Evolutionary conservation across 2,888 invertebrate species (phyloP).

Genomic region (Synergus laeviventris): DNA sequence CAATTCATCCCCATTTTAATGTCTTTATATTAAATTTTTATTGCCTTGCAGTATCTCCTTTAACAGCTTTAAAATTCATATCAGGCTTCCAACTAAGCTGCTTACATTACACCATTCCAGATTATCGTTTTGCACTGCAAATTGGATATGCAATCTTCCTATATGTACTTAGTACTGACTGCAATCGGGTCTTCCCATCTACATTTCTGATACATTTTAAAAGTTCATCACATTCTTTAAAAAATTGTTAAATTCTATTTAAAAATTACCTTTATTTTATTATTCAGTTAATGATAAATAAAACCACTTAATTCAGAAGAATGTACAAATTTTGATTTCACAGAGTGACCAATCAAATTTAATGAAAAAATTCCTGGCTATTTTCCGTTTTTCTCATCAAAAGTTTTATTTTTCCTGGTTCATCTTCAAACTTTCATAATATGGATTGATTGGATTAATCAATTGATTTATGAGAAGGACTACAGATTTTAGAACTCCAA

Average conservation of each 20-base stretch:
- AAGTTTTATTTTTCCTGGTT: too few species aligned
- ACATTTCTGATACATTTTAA: not conserved
- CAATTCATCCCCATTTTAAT: not conserved
- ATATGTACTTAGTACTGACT: constrained; percentile 41
- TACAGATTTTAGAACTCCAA: too few species aligned
- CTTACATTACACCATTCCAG: constrained; percentile 48
- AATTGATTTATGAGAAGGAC: too few species aligned
- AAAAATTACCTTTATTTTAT: too few species aligned
- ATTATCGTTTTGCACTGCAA: constrained; percentile 53
- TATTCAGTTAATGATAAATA: too few species aligned
- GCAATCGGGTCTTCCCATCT: not conserved
- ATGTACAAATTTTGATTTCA: too few species aligned
- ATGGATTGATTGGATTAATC: too few species aligned
- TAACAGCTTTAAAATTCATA: constrained; percentile 34
- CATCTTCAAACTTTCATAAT: too few species aligned
- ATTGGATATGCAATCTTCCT: constrained; percentile 61
- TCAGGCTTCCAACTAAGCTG: constrained; percentile 43
- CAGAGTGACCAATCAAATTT: too few species aligned
- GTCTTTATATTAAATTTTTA: constrained; percentile 29
- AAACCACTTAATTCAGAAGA: too few species aligned
- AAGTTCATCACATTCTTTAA: not conserved
- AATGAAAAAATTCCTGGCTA: too few species aligned
- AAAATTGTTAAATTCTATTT: not conserved
- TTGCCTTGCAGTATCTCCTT: constrained; percentile 12
- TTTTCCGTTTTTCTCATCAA: too few species aligned